Evolutionary conservation across 2,888 invertebrate genomes (phyloP).

Genomic region (Leptothorax acervorum): DNA sequence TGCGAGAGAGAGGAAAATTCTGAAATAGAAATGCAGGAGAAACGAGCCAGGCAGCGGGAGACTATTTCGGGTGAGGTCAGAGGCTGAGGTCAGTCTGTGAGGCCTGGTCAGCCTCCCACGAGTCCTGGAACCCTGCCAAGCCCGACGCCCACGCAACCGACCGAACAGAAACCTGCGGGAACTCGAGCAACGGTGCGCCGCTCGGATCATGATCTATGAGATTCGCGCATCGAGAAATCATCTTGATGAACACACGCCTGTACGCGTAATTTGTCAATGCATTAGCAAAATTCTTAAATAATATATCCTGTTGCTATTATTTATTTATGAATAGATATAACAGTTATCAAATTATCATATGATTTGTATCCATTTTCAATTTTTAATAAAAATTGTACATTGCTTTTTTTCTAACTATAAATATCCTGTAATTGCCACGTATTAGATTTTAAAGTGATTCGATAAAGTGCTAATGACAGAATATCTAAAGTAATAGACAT

Average conservation of each 20-base stretch:
- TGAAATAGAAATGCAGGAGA: conserved; percentile 78
- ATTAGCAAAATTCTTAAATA: conserved; percentile 63
- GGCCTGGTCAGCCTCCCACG: conserved; percentile 85
- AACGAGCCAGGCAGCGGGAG: conserved; percentile 72
- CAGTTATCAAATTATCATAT: background rate
- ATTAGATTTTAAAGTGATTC: background rate
- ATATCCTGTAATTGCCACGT: background rate
- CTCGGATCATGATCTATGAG: conserved; percentile 70
- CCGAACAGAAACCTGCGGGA: conserved; percentile 72
- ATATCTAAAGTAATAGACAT: background rate
- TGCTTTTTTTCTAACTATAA: background rate
- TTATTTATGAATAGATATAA: background rate
- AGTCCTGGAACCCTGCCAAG: conserved; percentile 83
- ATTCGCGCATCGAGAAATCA: conserved; percentile 66
- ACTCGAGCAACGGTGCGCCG: conserved; percentile 69
- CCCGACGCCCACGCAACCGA: conserved; percentile 72
- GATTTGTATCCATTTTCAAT: background rate
- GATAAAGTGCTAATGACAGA: background rate
- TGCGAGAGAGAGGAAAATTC: conserved; percentile 73
- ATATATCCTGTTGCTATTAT: conserved; percentile 7
- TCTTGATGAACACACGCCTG: conserved; percentile 62
- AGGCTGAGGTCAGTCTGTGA: conserved; percentile 85
- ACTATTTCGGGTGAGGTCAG: conserved; percentile 85
- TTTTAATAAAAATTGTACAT: background rate
- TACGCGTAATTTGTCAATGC: conserved; percentile 66